Evolutionary conservation across 2,797 vertebrate genomes (phyloP).

Genomic region (Morus bassanus): DNA sequence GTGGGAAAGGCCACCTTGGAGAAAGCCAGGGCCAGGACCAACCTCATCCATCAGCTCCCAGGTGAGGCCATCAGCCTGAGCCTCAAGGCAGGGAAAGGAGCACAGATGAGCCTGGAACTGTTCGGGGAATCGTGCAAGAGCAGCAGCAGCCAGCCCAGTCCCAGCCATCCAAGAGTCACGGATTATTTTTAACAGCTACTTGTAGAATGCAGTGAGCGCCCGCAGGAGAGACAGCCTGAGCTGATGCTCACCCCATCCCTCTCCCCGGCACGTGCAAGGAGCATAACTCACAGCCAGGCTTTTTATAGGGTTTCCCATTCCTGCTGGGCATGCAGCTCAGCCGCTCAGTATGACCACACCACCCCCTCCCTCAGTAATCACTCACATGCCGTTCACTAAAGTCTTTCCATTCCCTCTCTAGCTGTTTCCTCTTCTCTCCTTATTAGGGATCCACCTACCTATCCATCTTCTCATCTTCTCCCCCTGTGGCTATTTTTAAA

Average conservation of each 20-base stretch:
- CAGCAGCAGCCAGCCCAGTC: background rate
- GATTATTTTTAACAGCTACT: slow-evolving; percentile 38
- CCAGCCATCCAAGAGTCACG: background rate
- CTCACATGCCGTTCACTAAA: slow-evolving; percentile 37
- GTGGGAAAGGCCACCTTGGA: background rate
- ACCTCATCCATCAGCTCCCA: background rate
- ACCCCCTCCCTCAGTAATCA: background rate
- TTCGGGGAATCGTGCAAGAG: background rate
- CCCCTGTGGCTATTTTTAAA: slow-evolving; percentile 65
- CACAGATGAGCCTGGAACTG: background rate
- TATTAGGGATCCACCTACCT: slow-evolving; percentile 64
- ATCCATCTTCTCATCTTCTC: slow-evolving; percentile 56
- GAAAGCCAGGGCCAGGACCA: background rate
- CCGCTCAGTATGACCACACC: background rate
- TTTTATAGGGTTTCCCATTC: slow-evolving; percentile 41
- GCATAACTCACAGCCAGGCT: background rate
- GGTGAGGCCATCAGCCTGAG: background rate
- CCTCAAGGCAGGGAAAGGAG: background rate
- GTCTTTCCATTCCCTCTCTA: slow-evolving; percentile 64
- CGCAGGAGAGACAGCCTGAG: background rate
- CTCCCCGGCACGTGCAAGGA: background rate
- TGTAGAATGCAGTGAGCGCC: background rate
- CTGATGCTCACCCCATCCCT: background rate
- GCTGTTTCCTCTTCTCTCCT: slow-evolving; percentile 58
- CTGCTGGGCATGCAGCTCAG: background rate